phyloP scores from a whole-genome alignment of 2,113 vertebrate genomes.

The Dinomys branickii region DNA sequence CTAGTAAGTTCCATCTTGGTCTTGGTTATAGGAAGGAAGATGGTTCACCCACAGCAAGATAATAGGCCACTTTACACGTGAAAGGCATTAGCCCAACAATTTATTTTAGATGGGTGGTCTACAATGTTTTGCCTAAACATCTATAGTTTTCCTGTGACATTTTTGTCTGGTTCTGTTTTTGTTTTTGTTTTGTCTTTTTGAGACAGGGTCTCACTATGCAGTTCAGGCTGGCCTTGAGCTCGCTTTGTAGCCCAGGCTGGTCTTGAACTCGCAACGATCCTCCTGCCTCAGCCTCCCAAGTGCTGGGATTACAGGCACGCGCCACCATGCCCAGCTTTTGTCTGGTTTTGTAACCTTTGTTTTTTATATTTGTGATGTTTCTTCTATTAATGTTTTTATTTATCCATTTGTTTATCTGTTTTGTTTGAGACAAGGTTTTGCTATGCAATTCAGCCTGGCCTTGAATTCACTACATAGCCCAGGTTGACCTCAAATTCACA shows the following conservation, averaged over 20 bases:
- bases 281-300: too few relatives aligned
- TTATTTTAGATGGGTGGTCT: not conserved
- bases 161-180: not conserved
- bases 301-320: too few relatives aligned
- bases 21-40: not conserved
- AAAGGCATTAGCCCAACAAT: not conserved
- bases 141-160: not conserved
- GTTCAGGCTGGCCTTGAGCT: too few relatives aligned
- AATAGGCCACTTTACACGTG: not conserved
- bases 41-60: not conserved
- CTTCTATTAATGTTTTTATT: not conserved
- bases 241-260: too few relatives aligned
- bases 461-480: not conserved
- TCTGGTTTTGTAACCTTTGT: not conserved
- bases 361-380: not conserved
- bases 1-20: not conserved
- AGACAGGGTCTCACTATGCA: too few relatives aligned
- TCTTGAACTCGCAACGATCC: too few relatives aligned
- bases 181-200: too few relatives aligned
- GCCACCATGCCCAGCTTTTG: too few relatives aligned
- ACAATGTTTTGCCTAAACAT: not conserved
- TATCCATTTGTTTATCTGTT: not conserved
- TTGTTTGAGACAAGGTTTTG: not conserved
- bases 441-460: not conserved
- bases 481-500: not conserved